Base-by-base conservation (phyloP, 2,888 invertebrate genomes). In the Portevinia maculata region DNA sequence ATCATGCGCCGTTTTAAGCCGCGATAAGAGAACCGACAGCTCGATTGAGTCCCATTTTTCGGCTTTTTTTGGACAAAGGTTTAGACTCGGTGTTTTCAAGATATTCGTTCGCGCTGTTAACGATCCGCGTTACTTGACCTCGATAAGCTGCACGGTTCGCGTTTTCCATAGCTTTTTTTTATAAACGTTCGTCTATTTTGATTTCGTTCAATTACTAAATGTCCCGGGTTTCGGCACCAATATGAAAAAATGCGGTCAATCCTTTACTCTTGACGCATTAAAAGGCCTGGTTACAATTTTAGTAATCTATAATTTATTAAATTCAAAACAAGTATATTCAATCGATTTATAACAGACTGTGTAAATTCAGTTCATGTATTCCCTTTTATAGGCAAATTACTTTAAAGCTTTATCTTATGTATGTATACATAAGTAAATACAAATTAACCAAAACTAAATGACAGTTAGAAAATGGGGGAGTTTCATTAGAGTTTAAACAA, bases 71-170 rank as follows among this genome's bases (percentile, higher is more conserved):
- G 30, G 30, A 15, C 5, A 15, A 8, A 1, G 50, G 50, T 15
- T 50, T 50, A 2, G 57, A 57, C n/a, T n/a, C 39, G 8, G 13
- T 39, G 3, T n/a, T 8, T 37, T 37, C 24, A 24, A 55, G 39
- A 37, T 55, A 24, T 55, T 55, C 46, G 30, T 15, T 55, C 55
- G 55, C 32, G 19, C 19, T 44, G 3, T 67, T 67, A 3, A 37
- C 46, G n/a, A 55, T 11, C 3, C 46, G 13, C 30, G 57, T 57
- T 1, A 57, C 34, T 30, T 69, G 57, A 13, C 57, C 69, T 13
- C 57, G 11, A 24, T 32, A 57, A 55, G 15, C n/a, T 17, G 69
- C 15, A 13, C 69, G 41, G 32, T 41, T 69, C 19, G 28, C 57
- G 30, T 39, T n/a, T 44, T 53, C 30, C 53, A 44, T 67, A 32